Base-by-base conservation (phyloP, 2,888 invertebrate genomes). In the Ecliptopera silaceata region DNA sequence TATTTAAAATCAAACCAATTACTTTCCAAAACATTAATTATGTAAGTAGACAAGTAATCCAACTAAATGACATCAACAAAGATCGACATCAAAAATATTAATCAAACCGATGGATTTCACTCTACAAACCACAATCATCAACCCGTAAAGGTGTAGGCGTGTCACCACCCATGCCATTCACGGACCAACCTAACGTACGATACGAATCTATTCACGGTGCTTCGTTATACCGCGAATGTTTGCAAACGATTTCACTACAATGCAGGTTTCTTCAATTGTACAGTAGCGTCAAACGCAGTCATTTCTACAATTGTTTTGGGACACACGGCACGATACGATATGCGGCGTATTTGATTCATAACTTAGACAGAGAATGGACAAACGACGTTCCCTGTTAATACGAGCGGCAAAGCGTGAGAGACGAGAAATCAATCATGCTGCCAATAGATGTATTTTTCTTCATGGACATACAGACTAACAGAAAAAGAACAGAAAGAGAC, bases 161-260 rank as follows among this genome's bases (percentile, higher is more conserved):
- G 38, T 43, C 53, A 44, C 56, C 44, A 20, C 45, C 50, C 48
- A 31, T 36, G 15, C 36, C 36, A 36, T 36, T 36, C 29, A 32
- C 52, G 18, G 12, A 12, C 26, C 22, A 11, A 34, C 34, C 32
- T 49, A 29, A 42, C 31, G 43, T 43, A n/a, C n/a, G n/a, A n/a
- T n/a, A n/a, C 26, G 26, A 39, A 20, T 34, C 50, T 34, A 56
- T 45, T 50, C 50, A 50, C 31, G 22, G 34, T 3, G 10, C 15
- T 36, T 36, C 36, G 15, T 15, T 29, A 17, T 15, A 56, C 48
- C 42, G 38, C 17, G 51, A 38, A 20, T 76, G 76, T 77, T 80
- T 77, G 78, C 78, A 75, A 79, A 75, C 79, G 79, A 80, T 79
- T 78, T 69, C 70, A 69, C 64, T 61, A 79, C 80, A 79, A 80